Evolutionary conservation across 1,140 invertebrate genomes (phyloP), one percentile per base, ranked within the genome.

Genomic region (Drosophila kepulauana): DNA sequence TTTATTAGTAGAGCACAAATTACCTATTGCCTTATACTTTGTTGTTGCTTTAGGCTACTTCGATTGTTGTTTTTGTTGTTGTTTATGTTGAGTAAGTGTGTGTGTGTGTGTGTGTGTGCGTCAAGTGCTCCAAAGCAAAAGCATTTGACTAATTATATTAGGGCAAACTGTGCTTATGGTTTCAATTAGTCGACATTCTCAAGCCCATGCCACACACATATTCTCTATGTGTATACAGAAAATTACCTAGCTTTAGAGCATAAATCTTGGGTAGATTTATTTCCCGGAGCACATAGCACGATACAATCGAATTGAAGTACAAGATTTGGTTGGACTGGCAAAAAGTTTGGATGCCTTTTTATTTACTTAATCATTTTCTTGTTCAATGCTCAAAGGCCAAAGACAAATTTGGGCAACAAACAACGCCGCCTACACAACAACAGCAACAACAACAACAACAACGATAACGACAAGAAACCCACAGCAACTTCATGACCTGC

Each of bases 141-240:
- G 43, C 62, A 69, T 79, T 78, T 75, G 64, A 80, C 71, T 80
- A 80, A 80, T 80, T 80, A 80, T 75, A 80, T 79, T 80, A 80
- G 64, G 48, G 43, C 71, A 75, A 80, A 80, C 64, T 80, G 79
- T 79, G 66, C 54, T 49, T 65, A 49, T 61, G 59, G 52, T 20
- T 51, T 67, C 78, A 80, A 80, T 80, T 75, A 80, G 78, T 30
- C 64, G 48, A 61, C 70, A 68, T 25, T 25, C 20, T 25, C 20
- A 25, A 25, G 20, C 20, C 20, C 20, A 25, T 25, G 20, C 8
- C 35, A 5, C n/a, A 15, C 25, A 49, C 13, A 25, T 46, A 49
- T 10, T 15, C 4, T 35, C 5, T 5, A 63, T 49, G 28, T 35
- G 10, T 11, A 41, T 15, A 13, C 48, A 16, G 2, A 62, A 16